A percentile compares a stretch with the other conserved stretches of the same genome.
Evolutionary conservation across 2,888 invertebrate genomes (phyloP).

Genomic region (Omphaloscelis lunosa): DNA sequence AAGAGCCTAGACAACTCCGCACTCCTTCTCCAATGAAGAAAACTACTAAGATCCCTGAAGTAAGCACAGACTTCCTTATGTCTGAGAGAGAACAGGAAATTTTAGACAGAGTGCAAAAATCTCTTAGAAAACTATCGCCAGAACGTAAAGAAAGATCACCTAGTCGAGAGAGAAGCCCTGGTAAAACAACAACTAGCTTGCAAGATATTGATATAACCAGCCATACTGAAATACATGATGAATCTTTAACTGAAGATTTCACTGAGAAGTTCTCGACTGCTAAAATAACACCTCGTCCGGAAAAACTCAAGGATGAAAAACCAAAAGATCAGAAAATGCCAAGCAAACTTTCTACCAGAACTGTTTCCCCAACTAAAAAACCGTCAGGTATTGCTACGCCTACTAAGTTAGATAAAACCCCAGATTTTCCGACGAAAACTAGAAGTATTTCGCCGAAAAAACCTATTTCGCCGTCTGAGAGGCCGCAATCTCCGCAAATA

Average conservation of each 20-base stretch:
- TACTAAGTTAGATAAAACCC: slow-evolving; percentile 70
- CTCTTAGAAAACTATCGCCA: slow-evolving; percentile 84
- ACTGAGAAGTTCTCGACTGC: slow-evolving; percentile 59
- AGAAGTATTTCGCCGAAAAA: slow-evolving; percentile 86
- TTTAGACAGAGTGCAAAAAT: slow-evolving; percentile 83
- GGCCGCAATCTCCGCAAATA: slow-evolving; percentile 84
- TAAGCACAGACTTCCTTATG: slow-evolving; percentile 75
- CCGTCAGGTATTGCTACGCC: slow-evolving; percentile 64
- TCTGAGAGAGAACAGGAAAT: slow-evolving; percentile 85
- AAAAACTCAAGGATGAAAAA: slow-evolving; percentile 70
- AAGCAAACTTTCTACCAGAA: slow-evolving; percentile 79
- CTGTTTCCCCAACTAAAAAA: slow-evolving; percentile 83
- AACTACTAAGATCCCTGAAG: slow-evolving; percentile 66
- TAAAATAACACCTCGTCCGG: slow-evolving; percentile 46
- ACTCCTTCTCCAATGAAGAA: slow-evolving; percentile 76
- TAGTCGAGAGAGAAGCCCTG: slow-evolving; percentile 77
- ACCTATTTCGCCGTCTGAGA: slow-evolving; percentile 74
- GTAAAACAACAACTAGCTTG: slow-evolving; percentile 77
- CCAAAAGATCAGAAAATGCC: slow-evolving; percentile 72
- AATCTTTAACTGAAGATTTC: slow-evolving; percentile 54
- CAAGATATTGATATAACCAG: slow-evolving; percentile 75
- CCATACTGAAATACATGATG: slow-evolving; percentile 56
- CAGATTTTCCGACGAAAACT: slow-evolving; percentile 76
- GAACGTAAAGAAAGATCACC: slow-evolving; percentile 79
- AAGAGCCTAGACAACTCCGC: slow-evolving; percentile 67